Base-by-base conservation (phyloP, 1,140 invertebrate genomes). In the Danaus melanippus region DNA sequence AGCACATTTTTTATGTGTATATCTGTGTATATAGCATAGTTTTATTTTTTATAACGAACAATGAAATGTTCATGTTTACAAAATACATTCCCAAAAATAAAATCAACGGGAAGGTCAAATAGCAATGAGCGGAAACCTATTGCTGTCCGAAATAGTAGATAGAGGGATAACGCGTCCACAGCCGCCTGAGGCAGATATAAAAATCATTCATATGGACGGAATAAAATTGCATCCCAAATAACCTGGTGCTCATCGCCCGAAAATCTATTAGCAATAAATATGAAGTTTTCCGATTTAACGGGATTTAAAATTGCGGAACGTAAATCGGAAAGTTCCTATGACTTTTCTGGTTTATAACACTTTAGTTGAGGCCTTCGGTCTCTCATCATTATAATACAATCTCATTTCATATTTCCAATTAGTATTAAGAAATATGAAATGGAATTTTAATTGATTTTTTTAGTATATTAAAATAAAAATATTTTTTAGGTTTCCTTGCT, bases 221-320 rank as follows among this genome's bases (percentile, higher is more conserved):
- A 86, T 84, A 86, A 86, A 84, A 86, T 86, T 86, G 80, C 79
- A 84, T 82, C 80, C 80, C 83, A 80, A 82, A 81, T 82, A 83
- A 81, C 79, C 79, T 76, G 69, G 71, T 81, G 81, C 67, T 83
- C 81, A 83, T 79, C 81, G 74, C 71, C 71, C 79, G 71, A 82
- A 82, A 86, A 86, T 86, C 83, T 86, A 86, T 86, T 84, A 86
- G 83, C 80, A 86, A 86, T 86, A 86, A 86, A 86, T 84, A 86
- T 86, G 73, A 86, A 86, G 67, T 86, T 86, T 86, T 84, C 83
- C 79, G 76, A 84, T 86, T 86, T 82, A 77, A 80, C 74, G 76
- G 75, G 80, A 82, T 85, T 85, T 81, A 79, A 84, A 85, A 82
- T 62, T 69, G 76, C 66, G 62, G 69, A 67, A 65, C 61, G 59